Conservation (phyloP, 2,888 invertebrate genomes). For the Masnerella sp. region DNA sequence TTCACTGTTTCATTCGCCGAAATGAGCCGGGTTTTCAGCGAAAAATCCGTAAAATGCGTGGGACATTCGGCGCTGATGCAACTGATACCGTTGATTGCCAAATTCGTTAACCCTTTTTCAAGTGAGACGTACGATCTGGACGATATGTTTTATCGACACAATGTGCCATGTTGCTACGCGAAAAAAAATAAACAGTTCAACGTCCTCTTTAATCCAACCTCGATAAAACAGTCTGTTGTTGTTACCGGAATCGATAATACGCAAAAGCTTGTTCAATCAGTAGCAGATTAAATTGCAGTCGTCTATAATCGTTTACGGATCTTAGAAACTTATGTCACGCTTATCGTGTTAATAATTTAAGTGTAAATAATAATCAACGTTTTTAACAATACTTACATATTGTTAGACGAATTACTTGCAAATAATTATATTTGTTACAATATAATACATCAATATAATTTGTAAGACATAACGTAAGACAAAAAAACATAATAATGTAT, state of each 20-base stretch:
- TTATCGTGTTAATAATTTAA: too few species aligned
- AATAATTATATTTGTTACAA: neutral
- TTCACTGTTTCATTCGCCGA: constrained; percentile 52
- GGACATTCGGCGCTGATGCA: constrained; percentile 59
- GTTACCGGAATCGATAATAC: constrained; percentile 48
- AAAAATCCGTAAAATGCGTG: constrained; percentile 56
- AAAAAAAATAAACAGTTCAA: constrained; percentile 53
- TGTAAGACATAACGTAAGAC: too few species aligned
- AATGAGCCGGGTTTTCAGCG: constrained; percentile 58
- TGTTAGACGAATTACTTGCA: too few species aligned
- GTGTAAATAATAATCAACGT: too few species aligned
- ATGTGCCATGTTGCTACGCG: constrained; percentile 42
- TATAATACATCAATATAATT: too few species aligned
- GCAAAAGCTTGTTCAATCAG: constrained; percentile 40
- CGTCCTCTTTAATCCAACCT: constrained; percentile 48
- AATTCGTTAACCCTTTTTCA: constrained; percentile 68
- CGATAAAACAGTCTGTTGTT: constrained; percentile 33
- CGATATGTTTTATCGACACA: constrained; percentile 55
- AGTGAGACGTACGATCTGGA: constrained; percentile 49
- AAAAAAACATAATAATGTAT: too few species aligned
- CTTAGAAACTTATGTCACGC: neutral
- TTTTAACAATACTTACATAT: too few species aligned
- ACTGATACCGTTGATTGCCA: constrained; percentile 70
- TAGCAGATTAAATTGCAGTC: constrained; percentile 11
- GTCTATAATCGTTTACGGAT: neutral